These are phyloP conservation scores for Lypha dubia DNA, from an alignment of 2,888 invertebrate species.

Conservation along the genomic window DNA sequence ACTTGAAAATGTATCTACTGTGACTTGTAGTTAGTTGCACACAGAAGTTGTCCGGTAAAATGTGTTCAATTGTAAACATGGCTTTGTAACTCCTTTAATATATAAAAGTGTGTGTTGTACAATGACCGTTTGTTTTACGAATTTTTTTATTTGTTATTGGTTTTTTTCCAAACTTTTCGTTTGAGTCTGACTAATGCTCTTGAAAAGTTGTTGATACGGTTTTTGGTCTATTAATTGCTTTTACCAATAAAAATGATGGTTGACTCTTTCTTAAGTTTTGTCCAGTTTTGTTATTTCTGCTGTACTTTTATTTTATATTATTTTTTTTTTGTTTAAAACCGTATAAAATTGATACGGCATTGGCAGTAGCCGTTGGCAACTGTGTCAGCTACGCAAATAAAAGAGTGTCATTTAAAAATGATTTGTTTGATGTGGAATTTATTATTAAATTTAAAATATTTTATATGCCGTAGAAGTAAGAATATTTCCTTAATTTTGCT, in stretches of 20 bases:
- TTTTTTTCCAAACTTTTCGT: slow-evolving; percentile 21
- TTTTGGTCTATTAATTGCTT: slow-evolving; percentile 73
- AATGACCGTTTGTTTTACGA: slow-evolving; percentile 37
- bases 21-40: slow-evolving; percentile 50
- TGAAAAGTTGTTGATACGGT: slow-evolving; percentile 71
- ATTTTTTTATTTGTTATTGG: slow-evolving; percentile 28
- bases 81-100: slow-evolving; percentile 1
- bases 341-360: slow-evolving; percentile 42
- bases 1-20: slow-evolving; percentile 46
- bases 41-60: slow-evolving; percentile 62
- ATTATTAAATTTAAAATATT: neutral
- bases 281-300: slow-evolving; percentile 34
- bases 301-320: slow-evolving; percentile 7
- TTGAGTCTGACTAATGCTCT: slow-evolving; percentile 67
- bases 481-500: slow-evolving; percentile 9
- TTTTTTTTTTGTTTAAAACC: slow-evolving; percentile 1
- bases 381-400: slow-evolving; percentile 70
- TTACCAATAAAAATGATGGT: slow-evolving; percentile 59
- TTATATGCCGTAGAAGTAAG: neutral
- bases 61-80: slow-evolving; percentile 40
- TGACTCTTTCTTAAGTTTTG: slow-evolving; percentile 40
- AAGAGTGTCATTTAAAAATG: slow-evolving; percentile 63
- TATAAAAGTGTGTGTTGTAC: slow-evolving; percentile 9
- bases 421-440: slow-evolving; percentile 49
- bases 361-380: slow-evolving; percentile 68